Percentiles rank a stretch among this genome's conserved stretches.
phyloP scores from a whole-genome alignment of 1,140 invertebrate species.

The Drosophila biarmipes region DNA sequence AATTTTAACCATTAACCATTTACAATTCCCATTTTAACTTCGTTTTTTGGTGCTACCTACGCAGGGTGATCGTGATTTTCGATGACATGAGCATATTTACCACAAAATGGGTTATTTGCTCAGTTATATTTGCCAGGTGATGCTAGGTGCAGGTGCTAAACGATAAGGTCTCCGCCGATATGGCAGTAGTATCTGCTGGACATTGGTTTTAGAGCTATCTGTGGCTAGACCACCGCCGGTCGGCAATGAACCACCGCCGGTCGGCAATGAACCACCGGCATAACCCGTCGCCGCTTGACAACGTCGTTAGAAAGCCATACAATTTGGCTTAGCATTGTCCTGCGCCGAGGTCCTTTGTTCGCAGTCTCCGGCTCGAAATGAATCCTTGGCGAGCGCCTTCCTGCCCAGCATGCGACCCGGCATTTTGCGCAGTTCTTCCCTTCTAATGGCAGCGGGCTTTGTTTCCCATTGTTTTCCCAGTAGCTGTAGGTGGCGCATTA shows the following conservation, averaged over 20 bases:
- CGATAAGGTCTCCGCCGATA: conserved; percentile 52
- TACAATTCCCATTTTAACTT: conserved; percentile 14
- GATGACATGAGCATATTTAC: conserved; percentile 75
- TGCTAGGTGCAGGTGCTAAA: conserved; percentile 65
- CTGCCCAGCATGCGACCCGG: conserved; percentile 23
- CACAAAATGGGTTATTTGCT: conserved; percentile 74
- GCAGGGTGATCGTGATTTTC: conserved; percentile 69
- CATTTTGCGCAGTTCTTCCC: conserved; percentile 51
- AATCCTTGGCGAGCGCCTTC: conserved; percentile 46
- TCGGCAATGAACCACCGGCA: conserved; percentile 20
- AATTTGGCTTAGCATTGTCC: conserved; percentile 59
- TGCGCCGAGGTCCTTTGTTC: conserved; percentile 27
- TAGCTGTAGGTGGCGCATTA: conserved; percentile 59
- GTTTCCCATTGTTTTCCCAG: conserved; percentile 34
- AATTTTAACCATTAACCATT: conserved; percentile 31
- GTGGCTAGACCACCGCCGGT: conserved; percentile 29
- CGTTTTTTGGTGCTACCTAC: conserved; percentile 26
- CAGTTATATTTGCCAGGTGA: conserved; percentile 27
- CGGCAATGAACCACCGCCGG: conserved; percentile 27
- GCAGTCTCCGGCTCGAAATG: conserved; percentile 25
- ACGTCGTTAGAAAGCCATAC: conserved; percentile 55
- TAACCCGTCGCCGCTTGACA: conserved; percentile 37
- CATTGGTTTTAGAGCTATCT: conserved; percentile 1
- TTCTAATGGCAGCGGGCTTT: conserved; percentile 28
- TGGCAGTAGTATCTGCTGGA: conserved; percentile 11